Evolutionary conservation across 2,888 invertebrate species (phyloP), one percentile per base, ranked within the genome.

Genomic region (Boloria euphrosyne): DNA sequence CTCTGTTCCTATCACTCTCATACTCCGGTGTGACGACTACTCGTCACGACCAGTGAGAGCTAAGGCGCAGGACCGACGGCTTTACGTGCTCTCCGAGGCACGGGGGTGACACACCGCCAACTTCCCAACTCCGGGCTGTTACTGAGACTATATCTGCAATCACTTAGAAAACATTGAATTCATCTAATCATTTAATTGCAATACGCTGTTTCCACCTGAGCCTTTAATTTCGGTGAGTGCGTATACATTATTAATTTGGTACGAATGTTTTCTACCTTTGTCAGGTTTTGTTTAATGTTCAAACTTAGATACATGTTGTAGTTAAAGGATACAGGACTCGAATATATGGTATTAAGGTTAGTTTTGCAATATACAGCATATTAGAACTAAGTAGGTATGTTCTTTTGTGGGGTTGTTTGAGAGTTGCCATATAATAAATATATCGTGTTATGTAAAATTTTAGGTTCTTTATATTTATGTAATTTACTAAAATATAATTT

Each of bases 201-300:
- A 58, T 46, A 17, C 50, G 58, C 51, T 58, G 51, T 58, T 58
- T 7, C 27, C 62, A 50, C 49, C 38, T 44, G 46, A 13, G 46
- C 57, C 57, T 62, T 62, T 57, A 62, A 62, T 66, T 62, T 62
- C 49, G 38, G 51, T 51, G 62, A 66, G 66, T 62, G 50, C 46
- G 57, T 66, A 31, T 66, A 47, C 62, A 66, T 51, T 66, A 66
- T 62, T 58, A 66, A 52, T 52, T 31, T 22, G 51, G 22, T 61
- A 18, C 49, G 47, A 54, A 55, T 47, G 55, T 57, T 50, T 66
- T 47, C 17, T 22, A 62, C 62, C 44, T 58, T 55, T 57, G 50
- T 31, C 44, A 16, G 49, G 16, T 59, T 55, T 55, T 65, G 52
- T 61, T 43, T 55, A 55, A 55, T 44, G 22, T 16, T 22, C 38